A percentile compares a stretch with the other conserved stretches of the same genome.
phyloP scores from a whole-genome alignment of 2,113 vertebrate species.

The Pithys albifrons region DNA sequence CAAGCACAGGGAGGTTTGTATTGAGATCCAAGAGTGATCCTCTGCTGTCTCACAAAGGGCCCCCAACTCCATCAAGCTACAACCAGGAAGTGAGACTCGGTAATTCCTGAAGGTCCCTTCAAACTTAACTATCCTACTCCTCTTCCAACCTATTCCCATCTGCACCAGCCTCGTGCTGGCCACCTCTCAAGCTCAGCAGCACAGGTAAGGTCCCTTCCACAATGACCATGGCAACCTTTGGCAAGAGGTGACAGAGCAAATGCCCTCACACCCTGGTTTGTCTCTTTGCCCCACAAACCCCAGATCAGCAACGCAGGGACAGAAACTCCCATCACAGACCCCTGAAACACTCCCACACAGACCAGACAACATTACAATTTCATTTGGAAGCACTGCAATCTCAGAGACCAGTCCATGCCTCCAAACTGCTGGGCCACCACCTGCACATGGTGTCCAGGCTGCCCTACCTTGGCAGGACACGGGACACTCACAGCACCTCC shows the following conservation, averaged over 20 bases:
- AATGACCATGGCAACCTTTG: neutral
- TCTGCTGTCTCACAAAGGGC: neutral
- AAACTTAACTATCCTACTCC: neutral
- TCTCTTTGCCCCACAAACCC: neutral
- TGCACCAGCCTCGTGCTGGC: neutral
- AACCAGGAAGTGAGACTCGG: neutral
- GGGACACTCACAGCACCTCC: neutral
- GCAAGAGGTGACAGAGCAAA: neutral
- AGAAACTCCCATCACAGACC: neutral
- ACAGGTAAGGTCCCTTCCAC: neutral
- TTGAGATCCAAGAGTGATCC: neutral
- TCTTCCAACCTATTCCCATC: neutral
- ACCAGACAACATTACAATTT: neutral
- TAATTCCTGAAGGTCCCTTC: neutral
- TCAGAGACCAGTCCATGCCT: neutral
- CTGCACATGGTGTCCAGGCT: neutral
- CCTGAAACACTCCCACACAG: neutral
- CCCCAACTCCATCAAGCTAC: neutral
- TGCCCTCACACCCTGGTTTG: accelerated
- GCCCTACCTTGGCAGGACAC: neutral
- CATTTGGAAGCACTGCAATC: neutral
- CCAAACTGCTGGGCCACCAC: neutral
- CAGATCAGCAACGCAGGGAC: neutral
- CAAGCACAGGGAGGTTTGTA: neutral
- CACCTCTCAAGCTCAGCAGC: neutral